Evolutionary conservation across 1,140 invertebrate genomes (phyloP), one percentile per base, ranked within the genome.

Genomic region (Drosophila erecta): DNA sequence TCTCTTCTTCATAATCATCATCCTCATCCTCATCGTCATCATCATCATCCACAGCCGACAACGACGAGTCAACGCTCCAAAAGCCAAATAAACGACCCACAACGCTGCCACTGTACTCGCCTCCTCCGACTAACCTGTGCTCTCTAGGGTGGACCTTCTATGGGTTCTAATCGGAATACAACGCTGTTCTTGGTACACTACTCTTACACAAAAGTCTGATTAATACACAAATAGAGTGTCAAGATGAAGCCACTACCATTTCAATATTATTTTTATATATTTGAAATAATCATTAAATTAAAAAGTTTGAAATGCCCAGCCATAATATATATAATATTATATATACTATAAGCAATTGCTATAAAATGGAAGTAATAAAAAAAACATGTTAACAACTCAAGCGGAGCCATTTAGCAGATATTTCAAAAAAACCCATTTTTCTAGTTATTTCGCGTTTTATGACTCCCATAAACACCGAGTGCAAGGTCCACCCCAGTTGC

Each of bases 1-100:
- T 10, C 30, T 30, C 30, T 30, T 30, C 6, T 27, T 6, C 24
- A 27, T 27, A 17, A 24, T 24, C 49, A 11, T 30, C 30, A 8
- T 30, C 6, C 8, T 8, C 8, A 8, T 8, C 49, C 53, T 60
- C 74, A 65, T 44, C 54, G n/a, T 44, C 60, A 46, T 69, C 62
- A 67, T 69, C 62, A 69, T 40, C 61, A 14, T 60, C 7, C 30
- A 66, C 35, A 69, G 61, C 62, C 65, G 64, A 70, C 66, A 51
- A 70, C 66, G 66, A 53, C 75, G 75, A 77, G 75, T 77, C 75
- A 77, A 77, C 74, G 75, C 56, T 77, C 74, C 75, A 77, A 77
- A 77, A 76, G 72, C 74, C 62, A 76, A 76, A 76, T 70, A 76
- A 76, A 76, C 74, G 74, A 76, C 73, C 73, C 73, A 76, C 73